Evolutionary conservation across 2,113 vertebrate species (phyloP).

Genomic region (Myrmecobius fasciatus): DNA sequence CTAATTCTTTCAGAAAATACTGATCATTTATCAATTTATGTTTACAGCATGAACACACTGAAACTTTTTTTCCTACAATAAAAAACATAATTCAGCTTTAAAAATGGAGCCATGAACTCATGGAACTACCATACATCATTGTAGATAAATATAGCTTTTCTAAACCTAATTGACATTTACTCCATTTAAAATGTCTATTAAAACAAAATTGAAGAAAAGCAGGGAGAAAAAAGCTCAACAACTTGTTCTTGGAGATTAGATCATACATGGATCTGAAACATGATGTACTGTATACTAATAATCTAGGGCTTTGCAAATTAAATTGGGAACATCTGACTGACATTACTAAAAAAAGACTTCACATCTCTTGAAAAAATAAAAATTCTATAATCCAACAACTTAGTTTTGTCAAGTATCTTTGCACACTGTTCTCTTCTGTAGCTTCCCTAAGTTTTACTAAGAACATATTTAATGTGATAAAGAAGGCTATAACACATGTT

Average conservation of each 20-base stretch:
- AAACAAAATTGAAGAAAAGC: slow-evolving; percentile 61
- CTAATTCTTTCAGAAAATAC: slow-evolving; percentile 29
- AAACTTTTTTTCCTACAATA: slow-evolving; percentile 40
- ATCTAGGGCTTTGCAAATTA: slow-evolving; percentile 52
- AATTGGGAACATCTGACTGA: slow-evolving; percentile 61
- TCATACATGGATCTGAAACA: slow-evolving; percentile 60
- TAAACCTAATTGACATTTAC: slow-evolving; percentile 76
- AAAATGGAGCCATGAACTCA: slow-evolving; percentile 61
- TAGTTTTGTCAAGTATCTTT: slow-evolving; percentile 46
- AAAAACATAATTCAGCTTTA: slow-evolving; percentile 64
- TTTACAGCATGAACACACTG: slow-evolving; percentile 63
- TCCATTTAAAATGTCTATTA: slow-evolving; percentile 67
- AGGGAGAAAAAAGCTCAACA: slow-evolving; percentile 39
- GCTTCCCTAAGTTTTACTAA: neutral
- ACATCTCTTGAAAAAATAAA: slow-evolving; percentile 58
- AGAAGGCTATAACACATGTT: neutral
- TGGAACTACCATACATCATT: slow-evolving; percentile 48
- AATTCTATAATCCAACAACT: slow-evolving; percentile 34
- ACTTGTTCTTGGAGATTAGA: slow-evolving; percentile 65
- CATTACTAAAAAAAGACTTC: slow-evolving; percentile 55
- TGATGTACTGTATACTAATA: slow-evolving; percentile 51
- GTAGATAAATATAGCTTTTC: slow-evolving; percentile 70
- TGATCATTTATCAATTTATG: slow-evolving; percentile 47
- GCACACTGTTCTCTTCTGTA: slow-evolving; percentile 9
- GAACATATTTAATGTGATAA: slow-evolving; percentile 33